These are phyloP conservation scores for Latrodectus hesperus DNA, from an alignment of 2,888 invertebrate genomes.

Conservation along the genomic window DNA sequence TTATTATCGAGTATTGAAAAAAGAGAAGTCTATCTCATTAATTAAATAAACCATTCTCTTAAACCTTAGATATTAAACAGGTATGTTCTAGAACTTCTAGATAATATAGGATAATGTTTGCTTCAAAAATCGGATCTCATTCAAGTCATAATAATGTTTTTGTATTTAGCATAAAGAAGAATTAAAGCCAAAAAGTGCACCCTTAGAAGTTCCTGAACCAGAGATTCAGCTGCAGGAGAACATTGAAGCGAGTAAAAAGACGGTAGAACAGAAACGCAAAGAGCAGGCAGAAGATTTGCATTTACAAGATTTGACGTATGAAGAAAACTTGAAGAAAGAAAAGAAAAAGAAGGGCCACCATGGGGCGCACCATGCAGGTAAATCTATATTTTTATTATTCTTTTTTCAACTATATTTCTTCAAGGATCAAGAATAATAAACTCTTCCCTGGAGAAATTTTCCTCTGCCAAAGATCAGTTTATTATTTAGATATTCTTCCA, in stretches of 20 bases:
- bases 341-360: conserved; percentile 51
- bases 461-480: no score
- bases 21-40: background rate
- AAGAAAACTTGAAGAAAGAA: conserved; percentile 46
- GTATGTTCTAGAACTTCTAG: background rate
- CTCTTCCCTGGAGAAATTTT: no score
- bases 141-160: background rate
- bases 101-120: background rate
- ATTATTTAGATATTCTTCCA: no score
- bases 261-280: conserved; percentile 27
- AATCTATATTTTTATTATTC: background rate
- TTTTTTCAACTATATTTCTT: no score
- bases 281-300: conserved; percentile 46
- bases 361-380: conserved; percentile 43
- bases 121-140: background rate
- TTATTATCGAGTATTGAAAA: background rate
- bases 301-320: conserved; percentile 50
- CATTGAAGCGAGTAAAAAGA: conserved; percentile 47
- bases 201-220: conserved; percentile 38
- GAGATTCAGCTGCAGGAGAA: conserved; percentile 43
- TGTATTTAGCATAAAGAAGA: conserved; percentile 18
- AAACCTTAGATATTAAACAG: background rate
- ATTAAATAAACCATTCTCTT: background rate
- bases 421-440: no score
- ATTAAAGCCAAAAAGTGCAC: conserved; percentile 24